Evolutionary conservation across 2,888 invertebrate genomes (phyloP).

Genomic region (Drepanosiphum platanoidis): DNA sequence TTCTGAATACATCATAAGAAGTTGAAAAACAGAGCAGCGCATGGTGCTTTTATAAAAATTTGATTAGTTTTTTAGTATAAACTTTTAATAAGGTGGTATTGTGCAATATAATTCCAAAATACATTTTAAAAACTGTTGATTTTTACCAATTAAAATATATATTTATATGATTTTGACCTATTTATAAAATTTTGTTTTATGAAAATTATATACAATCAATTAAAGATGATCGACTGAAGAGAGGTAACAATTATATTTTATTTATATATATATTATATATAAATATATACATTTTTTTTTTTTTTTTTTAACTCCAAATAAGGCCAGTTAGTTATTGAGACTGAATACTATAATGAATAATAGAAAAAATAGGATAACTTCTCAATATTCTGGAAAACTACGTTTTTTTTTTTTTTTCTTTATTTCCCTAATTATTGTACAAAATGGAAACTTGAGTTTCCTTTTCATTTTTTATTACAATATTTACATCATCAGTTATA

Average conservation of each 20-base stretch:
- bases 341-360: slow-evolving; percentile 53
- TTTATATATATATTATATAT: neutral
- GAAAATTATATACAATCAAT: slow-evolving; percentile 35
- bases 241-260: slow-evolving; percentile 34
- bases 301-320: slow-evolving; percentile 50
- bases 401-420: slow-evolving; percentile 14
- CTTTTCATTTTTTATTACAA: slow-evolving; percentile 37
- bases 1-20: slow-evolving; percentile 10
- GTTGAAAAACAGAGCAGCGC: slow-evolving; percentile 23
- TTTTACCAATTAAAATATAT: slow-evolving; percentile 49
- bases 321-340: slow-evolving; percentile 61
- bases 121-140: slow-evolving; percentile 29
- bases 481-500: slow-evolving; percentile 13
- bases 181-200: slow-evolving; percentile 5
- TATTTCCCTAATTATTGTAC: slow-evolving; percentile 10
- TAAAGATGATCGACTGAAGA: slow-evolving; percentile 34
- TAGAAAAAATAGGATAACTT: slow-evolving; percentile 51
- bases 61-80: slow-evolving; percentile 28
- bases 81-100: slow-evolving; percentile 33
- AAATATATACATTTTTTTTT: slow-evolving; percentile 2
- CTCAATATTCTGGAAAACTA: slow-evolving; percentile 37
- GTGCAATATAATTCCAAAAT: slow-evolving; percentile 59
- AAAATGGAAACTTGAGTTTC: slow-evolving; percentile 21
- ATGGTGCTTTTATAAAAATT: slow-evolving; percentile 44
- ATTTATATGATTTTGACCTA: slow-evolving; percentile 1